Conservation (phyloP, 2,888 invertebrate genomes). For the Hirtodrosophila duncani region DNA sequence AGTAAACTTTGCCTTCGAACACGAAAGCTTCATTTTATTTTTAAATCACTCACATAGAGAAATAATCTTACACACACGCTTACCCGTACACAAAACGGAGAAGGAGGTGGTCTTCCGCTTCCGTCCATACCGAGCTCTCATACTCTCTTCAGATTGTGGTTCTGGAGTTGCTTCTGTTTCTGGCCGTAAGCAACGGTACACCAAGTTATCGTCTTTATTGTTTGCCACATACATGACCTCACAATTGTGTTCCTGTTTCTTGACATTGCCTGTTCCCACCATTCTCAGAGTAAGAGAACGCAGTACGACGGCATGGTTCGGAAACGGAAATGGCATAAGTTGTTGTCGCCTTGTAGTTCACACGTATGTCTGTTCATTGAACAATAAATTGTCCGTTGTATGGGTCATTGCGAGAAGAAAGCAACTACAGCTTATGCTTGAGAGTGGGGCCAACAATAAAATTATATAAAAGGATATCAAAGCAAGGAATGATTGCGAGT, state of each 20-base stretch:
- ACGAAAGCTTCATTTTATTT: slow-evolving; percentile 53
- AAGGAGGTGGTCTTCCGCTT: slow-evolving; percentile 34
- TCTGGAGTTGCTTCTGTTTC: slow-evolving; percentile 21
- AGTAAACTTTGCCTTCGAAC: slow-evolving; percentile 49
- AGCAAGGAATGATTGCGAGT: slow-evolving; percentile 7
- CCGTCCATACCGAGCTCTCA: slow-evolving; percentile 34
- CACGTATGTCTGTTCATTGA: slow-evolving; percentile 62
- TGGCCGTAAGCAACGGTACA: slow-evolving; percentile 18
- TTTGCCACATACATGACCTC: slow-evolving; percentile 68
- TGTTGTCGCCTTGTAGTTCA: slow-evolving; percentile 67
- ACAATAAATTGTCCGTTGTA: slow-evolving; percentile 57
- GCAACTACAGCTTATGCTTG: slow-evolving; percentile 5
- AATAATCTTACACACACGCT: background rate
- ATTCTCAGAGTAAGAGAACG: background rate
- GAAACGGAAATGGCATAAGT: slow-evolving; percentile 74
- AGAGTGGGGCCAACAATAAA: slow-evolving; percentile 26
- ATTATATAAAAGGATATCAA: slow-evolving; percentile 35
- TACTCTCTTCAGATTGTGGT: slow-evolving; percentile 14
- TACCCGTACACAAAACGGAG: slow-evolving; percentile 3
- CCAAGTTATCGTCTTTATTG: slow-evolving; percentile 67
- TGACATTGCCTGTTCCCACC: slow-evolving; percentile 20
- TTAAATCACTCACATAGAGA: slow-evolving; percentile 35
- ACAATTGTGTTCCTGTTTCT: slow-evolving; percentile 60
- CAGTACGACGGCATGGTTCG: slow-evolving; percentile 35
- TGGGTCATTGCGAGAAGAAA: slow-evolving; percentile 19